Percentiles rank a stretch among this genome's conserved stretches.
Conservation (phyloP, 2,888 invertebrate species). For the Ornithoptera priamus region DNA sequence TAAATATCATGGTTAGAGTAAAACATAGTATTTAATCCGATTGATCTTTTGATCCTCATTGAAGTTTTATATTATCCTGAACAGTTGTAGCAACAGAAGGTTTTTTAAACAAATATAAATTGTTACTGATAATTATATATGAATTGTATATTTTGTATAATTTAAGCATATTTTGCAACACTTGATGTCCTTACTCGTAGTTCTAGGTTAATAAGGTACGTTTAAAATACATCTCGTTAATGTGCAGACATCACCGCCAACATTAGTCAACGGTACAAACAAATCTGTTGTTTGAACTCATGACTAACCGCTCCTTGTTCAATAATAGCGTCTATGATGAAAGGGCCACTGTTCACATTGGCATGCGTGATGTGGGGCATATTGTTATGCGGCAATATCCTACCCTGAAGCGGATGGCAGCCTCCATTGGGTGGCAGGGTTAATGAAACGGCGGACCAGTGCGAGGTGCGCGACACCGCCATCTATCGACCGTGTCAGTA, state of each 20-base stretch:
- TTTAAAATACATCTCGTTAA: neutral
- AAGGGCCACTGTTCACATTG: constrained; percentile 20
- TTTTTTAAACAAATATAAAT: too few species aligned
- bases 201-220: neutral
- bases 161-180: too few species aligned
- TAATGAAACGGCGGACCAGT: constrained; percentile 61
- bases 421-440: constrained; percentile 49
- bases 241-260: neutral
- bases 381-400: constrained; percentile 14
- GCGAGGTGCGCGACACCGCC: constrained; percentile 59
- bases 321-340: constrained; percentile 16
- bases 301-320: neutral
- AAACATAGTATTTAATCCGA: too few species aligned
- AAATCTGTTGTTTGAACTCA: constrained; percentile 11
- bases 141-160: too few species aligned
- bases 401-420: constrained; percentile 15
- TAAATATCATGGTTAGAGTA: too few species aligned
- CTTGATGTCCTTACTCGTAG: too few species aligned
- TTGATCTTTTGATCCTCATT: too few species aligned
- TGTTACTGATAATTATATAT: too few species aligned
- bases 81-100: too few species aligned
- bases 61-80: too few species aligned
- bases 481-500: constrained; percentile 59
- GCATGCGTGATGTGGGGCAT: constrained; percentile 16
- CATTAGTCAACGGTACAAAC: constrained; percentile 20